These are phyloP conservation scores for Drosophila demipolita DNA, from an alignment of 2,888 invertebrate genomes.

Conservation along the genomic window DNA sequence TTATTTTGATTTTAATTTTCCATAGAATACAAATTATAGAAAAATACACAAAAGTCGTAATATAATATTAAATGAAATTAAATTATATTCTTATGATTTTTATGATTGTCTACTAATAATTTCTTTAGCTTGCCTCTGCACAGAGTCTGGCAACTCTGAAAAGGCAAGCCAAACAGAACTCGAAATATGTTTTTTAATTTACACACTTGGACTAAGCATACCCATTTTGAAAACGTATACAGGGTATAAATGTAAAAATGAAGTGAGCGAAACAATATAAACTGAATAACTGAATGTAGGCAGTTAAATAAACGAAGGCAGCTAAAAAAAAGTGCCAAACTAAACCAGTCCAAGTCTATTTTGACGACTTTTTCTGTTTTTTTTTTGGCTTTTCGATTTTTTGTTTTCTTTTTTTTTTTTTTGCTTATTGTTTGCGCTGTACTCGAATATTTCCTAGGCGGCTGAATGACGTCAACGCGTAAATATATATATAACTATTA, in stretches of 20 bases:
- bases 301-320: slow-evolving; percentile 12
- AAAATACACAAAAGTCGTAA: background rate
- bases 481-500: slow-evolving; percentile 75
- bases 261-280: background rate
- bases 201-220: background rate
- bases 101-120: background rate
- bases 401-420: slow-evolving; percentile 7
- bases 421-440: slow-evolving; percentile 26
- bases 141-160: background rate
- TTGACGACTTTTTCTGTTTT: slow-evolving; percentile 32
- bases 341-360: slow-evolving; percentile 65
- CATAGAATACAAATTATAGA: accelerated
- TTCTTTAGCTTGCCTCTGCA: background rate
- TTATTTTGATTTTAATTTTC: background rate
- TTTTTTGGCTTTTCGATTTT: slow-evolving; percentile 22
- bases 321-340: slow-evolving; percentile 26
- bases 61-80: background rate
- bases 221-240: background rate
- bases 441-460: slow-evolving; percentile 49
- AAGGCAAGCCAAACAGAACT: background rate
- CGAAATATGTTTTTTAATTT: background rate
- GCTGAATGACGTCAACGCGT: slow-evolving; percentile 66
- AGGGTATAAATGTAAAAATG: background rate
- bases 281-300: slow-evolving; percentile 23
- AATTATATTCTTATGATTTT: background rate